Conservation (phyloP, 2,888 invertebrate genomes). For the Dorcus parallelipipedus region DNA sequence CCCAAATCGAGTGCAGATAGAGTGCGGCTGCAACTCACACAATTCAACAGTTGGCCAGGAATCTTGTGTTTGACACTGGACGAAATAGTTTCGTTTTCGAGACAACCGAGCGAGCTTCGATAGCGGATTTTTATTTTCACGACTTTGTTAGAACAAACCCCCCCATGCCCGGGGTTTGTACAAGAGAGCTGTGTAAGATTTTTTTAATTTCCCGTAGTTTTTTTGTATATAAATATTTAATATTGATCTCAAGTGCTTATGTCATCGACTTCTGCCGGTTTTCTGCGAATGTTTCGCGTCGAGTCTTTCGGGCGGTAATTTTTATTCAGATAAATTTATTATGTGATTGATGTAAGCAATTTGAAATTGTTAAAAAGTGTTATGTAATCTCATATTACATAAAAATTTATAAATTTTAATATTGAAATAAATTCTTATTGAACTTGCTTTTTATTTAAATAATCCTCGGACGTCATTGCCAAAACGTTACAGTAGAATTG, state of each 20-base stretch:
- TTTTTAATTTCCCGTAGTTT: conserved; percentile 13
- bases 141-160: conserved; percentile 5
- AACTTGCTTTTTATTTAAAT: too few species aligned
- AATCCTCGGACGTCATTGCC: too few species aligned
- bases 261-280: conserved; percentile 13
- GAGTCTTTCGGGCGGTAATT: background rate
- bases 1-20: background rate
- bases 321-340: background rate
- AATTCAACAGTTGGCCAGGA: conserved; percentile 28
- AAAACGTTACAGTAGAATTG: too few species aligned
- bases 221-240: conserved; percentile 11
- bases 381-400: conserved; percentile 8
- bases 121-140: conserved; percentile 7
- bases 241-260: conserved; percentile 26
- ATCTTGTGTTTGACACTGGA: conserved; percentile 41
- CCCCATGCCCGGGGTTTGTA: background rate
- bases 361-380: conserved; percentile 20
- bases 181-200: conserved; percentile 8
- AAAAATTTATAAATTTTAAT: background rate
- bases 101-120: too few species aligned
- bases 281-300: background rate
- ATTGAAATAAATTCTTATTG: background rate
- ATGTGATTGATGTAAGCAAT: conserved; percentile 21
- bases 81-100: conserved; percentile 8
- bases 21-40: conserved; percentile 18